Percentiles rank a stretch among this genome's conserved stretches.
These are phyloP conservation scores for Acronicta leporina DNA, from an alignment of 2,888 invertebrate genomes.

Conservation along the genomic window DNA sequence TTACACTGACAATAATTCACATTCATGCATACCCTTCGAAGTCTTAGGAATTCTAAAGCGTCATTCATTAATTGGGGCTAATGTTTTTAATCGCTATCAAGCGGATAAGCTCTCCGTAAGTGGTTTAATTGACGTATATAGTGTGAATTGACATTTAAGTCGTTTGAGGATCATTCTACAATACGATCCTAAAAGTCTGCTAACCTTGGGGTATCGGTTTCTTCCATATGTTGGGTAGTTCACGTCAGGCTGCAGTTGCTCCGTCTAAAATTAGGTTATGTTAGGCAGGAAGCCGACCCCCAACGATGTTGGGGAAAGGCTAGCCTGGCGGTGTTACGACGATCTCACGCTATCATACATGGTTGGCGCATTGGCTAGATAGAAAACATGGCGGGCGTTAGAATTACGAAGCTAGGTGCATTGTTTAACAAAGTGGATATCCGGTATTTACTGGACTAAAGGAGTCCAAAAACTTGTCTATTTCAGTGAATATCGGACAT, in stretches of 20 bases:
- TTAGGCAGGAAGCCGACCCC: slow-evolving; percentile 26
- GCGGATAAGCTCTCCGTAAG: too few relatives aligned
- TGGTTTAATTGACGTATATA: too few relatives aligned
- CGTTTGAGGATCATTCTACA: not conserved
- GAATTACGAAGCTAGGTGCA: not conserved
- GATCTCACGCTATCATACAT: slow-evolving; percentile 13
- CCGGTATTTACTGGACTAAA: not conserved
- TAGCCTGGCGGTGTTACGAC: slow-evolving; percentile 13
- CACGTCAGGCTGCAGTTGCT: slow-evolving; percentile 68
- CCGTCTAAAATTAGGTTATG: slow-evolving; percentile 52
- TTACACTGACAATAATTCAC: too few relatives aligned
- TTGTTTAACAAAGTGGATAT: not conserved
- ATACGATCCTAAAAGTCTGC: slow-evolving; percentile 22
- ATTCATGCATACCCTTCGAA: too few relatives aligned
- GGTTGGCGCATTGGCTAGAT: slow-evolving; percentile 13
- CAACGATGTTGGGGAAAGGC: slow-evolving; percentile 38
- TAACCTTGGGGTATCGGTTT: slow-evolving; percentile 45
- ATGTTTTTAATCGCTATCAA: too few relatives aligned
- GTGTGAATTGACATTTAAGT: not conserved
- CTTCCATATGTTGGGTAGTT: slow-evolving; percentile 43
- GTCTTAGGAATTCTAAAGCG: too few relatives aligned
- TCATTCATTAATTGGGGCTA: too few relatives aligned
- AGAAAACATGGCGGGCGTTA: not conserved
- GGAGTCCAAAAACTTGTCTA: not conserved
- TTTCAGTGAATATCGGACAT: not conserved